These are phyloP conservation scores for Melanotaenia boesemani DNA, from an alignment of 2,797 vertebrate species.

Conservation along the genomic window DNA sequence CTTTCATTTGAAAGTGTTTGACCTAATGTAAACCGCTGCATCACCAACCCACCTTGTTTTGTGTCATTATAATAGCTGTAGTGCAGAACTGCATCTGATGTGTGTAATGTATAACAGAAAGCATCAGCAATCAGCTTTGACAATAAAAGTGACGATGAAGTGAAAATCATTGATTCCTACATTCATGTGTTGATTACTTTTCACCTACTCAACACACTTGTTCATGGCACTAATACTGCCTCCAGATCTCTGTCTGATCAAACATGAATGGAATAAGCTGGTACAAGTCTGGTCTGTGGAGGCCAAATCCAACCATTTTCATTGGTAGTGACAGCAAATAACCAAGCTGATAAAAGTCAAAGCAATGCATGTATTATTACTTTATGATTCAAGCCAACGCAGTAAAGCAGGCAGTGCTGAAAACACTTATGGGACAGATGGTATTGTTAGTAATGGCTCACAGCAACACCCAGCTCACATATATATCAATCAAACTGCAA, in stretches of 20 bases:
- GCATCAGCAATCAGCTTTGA: neutral
- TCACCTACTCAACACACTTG: neutral
- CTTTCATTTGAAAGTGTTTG: no score
- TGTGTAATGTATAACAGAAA: neutral
- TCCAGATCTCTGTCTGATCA: neutral
- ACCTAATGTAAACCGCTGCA: no score
- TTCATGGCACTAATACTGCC: neutral
- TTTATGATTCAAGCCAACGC: neutral
- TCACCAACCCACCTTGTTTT: neutral
- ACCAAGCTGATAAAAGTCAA: neutral
- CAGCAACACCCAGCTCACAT: slow-evolving; percentile 9
- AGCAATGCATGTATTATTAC: neutral
- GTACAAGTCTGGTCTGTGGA: neutral
- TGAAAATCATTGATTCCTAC: neutral
- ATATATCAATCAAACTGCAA: slow-evolving; percentile 2
- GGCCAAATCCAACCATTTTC: neutral
- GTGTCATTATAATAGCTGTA: neutral
- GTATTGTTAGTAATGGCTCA: neutral
- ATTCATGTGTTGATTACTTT: neutral
- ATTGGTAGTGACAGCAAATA: neutral
- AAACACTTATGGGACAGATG: slow-evolving; percentile 1
- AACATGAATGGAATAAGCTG: neutral
- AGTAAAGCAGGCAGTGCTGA: neutral
- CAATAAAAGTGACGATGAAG: neutral
- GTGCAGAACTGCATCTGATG: neutral